Base-by-base conservation (phyloP, 2,888 invertebrate species). In the Acanthococcus lagerstroemiae region DNA sequence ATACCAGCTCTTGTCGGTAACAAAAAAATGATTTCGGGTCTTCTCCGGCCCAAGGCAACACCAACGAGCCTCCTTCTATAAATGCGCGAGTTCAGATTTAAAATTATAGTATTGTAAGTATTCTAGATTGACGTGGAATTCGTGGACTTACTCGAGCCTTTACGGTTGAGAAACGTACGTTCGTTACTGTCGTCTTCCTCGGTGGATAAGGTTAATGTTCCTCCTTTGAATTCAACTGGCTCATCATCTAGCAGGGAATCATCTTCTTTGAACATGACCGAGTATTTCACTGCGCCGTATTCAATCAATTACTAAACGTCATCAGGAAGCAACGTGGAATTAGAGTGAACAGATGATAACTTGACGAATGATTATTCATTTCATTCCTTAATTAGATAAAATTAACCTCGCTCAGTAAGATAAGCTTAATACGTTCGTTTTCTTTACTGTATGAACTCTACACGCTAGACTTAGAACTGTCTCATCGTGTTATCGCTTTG, bases 1-100 rank as follows among this genome's bases (percentile, higher is more conserved):
- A 85, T 12, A 89, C 83, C 15, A 87, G 84, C 24, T 85, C 86
- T 71, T 84, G 84, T 68, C 90, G 81, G 73, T 84, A 85, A 44
- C 84, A 84, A 73, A 88, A 88, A 76, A 84, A 88, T 68, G 80
- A 83, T 69, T 82, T 82, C 21, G 85, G 84, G 71, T 84, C 82
- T 67, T 83, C 81, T 55, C 70, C 70, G 22, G 70, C 68, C 69
- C 71, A 71, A 2, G 71, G 70, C 1, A 71, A 67, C 19, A 70
- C 44, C 17, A 55, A 15, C 4, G 54, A 45, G 21, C 12, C 21
- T 22, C 44, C 25, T 27, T 65, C 65, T 65, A 17, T 19, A 54
- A 55, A n/a, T n/a, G n/a, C 1, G 19, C 2, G 22, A 27, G n/a
- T 37, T 46, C 22, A 7, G 17, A 46, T 4, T 15, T 4, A 46